These are phyloP conservation scores for Panagrolaimus sp. DNA, from an alignment of 1,140 invertebrate species.

Conservation along the genomic window DNA sequence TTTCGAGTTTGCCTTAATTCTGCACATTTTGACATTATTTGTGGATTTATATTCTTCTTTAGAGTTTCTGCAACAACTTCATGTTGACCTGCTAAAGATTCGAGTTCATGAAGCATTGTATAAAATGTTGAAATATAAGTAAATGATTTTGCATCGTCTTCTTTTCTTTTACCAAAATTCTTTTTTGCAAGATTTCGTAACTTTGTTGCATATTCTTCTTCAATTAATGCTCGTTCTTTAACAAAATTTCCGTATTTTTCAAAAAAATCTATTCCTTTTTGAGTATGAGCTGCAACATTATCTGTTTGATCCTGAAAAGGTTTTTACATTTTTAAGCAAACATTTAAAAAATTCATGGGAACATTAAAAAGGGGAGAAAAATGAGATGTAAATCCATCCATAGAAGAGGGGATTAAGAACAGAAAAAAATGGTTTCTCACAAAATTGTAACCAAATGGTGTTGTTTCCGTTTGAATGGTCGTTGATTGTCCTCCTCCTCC, in stretches of 20 bases:
- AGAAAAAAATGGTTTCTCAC: too few relatives aligned
- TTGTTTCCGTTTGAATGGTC: too few relatives aligned
- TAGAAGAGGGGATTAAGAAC: background rate
- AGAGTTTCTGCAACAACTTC: constrained; percentile 81
- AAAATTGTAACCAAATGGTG: too few relatives aligned
- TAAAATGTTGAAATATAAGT: constrained; percentile 82
- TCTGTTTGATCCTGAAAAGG: constrained; percentile 86
- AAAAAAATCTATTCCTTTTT: constrained; percentile 93
- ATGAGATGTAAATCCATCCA: background rate
- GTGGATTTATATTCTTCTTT: constrained; percentile 42
- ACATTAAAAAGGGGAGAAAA: background rate
- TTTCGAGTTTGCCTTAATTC: constrained; percentile 40
- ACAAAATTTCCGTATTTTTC: constrained; percentile 89
- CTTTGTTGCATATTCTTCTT: constrained; percentile 89
- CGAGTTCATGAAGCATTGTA: constrained; percentile 82
- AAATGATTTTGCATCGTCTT: constrained; percentile 88
- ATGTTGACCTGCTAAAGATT: constrained; percentile 88
- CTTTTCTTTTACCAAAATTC: constrained; percentile 80
- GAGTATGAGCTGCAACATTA: constrained; percentile 84
- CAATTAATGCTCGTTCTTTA: constrained; percentile 83
- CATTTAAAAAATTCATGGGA: constrained; percentile 23
- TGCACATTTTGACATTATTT: constrained; percentile 36
- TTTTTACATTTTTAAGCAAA: background rate
- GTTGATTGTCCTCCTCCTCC: too few relatives aligned
- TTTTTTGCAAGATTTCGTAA: constrained; percentile 66